Evolutionary conservation across 2,888 invertebrate species (phyloP), one percentile per base, ranked within the genome.

Genomic region (Zootermopsis nevadensis): DNA sequence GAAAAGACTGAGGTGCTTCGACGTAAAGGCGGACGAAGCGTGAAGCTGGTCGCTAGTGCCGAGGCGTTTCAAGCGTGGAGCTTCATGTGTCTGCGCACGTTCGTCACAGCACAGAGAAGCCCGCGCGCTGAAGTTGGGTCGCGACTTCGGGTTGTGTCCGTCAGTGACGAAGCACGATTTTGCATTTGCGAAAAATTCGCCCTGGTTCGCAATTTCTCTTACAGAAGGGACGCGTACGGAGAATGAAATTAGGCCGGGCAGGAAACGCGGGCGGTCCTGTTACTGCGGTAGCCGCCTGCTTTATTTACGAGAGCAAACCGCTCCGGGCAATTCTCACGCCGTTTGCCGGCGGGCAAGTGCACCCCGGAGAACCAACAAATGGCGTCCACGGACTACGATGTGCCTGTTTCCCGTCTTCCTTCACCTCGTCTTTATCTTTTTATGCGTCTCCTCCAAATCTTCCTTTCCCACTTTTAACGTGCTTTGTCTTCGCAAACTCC

Each of bases 231-330:
- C n/a, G 27, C 27, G 27, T 1, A 60, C n/a, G 10, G 27, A 3
- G 27, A n/a, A 4, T 60, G 60, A 60, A 60, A 60, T 60, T 60
- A 60, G 60, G 60, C 60, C 60, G 15, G 7, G 60, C 60, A 60
- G 60, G 60, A n/a, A 60, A 27, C n/a, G 15, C 60, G n/a, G 60
- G 0, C 2, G 60, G n/a, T 60, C 60, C n/a, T 60, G 7, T 27
- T 60, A n/a, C 60, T 60, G n/a, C 27, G n/a, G 60, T 60, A 60
- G n/a, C 60, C 38, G 60, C 38, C 38, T 80, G 81, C 60, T 80
- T 83, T 83, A 83, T 83, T 83, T 83, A 83, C 83, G 81, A 76
- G 83, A 60, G 81, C 30, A 60, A 67, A 76, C 66, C 72, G 80
- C 80, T 77, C 35, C 55, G 53, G 60, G 76, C 83, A 83, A 83